A percentile compares a stretch with the other conserved stretches of the same genome.
phyloP scores from a whole-genome alignment of 2,888 invertebrate genomes.

The Alviniconcha strummeri region DNA sequence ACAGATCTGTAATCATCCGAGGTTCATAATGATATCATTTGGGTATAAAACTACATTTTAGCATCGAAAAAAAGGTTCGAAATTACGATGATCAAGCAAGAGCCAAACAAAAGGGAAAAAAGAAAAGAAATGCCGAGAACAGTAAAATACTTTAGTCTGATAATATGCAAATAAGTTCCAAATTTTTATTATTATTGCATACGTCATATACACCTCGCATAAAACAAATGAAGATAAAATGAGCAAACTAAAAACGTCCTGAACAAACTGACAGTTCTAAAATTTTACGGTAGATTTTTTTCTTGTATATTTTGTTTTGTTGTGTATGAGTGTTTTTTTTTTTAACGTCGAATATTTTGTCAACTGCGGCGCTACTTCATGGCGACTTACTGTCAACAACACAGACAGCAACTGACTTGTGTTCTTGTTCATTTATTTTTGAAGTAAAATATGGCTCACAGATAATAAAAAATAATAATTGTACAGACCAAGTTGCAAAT shows the following conservation, averaged over 20 bases:
- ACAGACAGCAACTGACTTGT: not conserved
- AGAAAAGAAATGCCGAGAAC: not conserved
- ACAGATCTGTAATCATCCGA: slow-evolving; percentile 20
- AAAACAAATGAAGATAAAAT: not conserved
- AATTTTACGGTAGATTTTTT: not conserved
- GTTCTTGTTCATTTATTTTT: not conserved
- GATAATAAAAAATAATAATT: too few relatives aligned
- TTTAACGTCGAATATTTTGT: not conserved
- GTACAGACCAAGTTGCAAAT: not conserved
- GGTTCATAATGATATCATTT: not conserved
- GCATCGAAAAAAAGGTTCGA: not conserved
- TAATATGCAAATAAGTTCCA: slow-evolving; percentile 30
- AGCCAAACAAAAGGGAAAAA: not conserved
- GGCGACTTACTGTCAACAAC: slow-evolving; percentile 24
- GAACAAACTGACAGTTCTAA: too few relatives aligned
- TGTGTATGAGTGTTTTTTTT: not conserved
- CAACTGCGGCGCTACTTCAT: slow-evolving; percentile 15
- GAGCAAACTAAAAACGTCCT: too few relatives aligned
- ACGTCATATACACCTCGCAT: not conserved
- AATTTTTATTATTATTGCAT: not conserved
- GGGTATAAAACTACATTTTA: not conserved
- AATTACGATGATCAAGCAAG: too few relatives aligned
- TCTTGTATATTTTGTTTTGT: not conserved
- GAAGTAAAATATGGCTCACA: too few relatives aligned
- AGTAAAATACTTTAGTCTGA: not conserved